Evolutionary conservation across 2,113 vertebrate species (phyloP).

Genomic region (Dendrocopos noguchii): DNA sequence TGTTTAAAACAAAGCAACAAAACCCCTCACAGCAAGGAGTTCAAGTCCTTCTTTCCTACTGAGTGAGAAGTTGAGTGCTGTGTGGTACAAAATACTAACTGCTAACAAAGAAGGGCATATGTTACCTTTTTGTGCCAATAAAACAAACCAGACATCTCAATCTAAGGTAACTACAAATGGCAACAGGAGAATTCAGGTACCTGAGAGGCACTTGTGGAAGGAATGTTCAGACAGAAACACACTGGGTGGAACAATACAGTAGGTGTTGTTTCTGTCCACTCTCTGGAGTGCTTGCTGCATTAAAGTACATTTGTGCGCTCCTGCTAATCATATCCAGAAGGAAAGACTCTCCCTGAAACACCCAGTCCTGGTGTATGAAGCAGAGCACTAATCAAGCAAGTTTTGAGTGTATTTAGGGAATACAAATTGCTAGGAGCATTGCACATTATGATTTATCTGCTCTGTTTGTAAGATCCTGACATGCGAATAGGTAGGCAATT

Average conservation of each 20-base stretch:
- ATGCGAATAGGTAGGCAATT: slow-evolving; percentile 61
- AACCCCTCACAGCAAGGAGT: background rate
- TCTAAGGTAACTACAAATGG: slow-evolving; percentile 62
- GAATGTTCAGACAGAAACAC: slow-evolving; percentile 49
- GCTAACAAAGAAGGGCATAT: background rate
- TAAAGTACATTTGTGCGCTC: slow-evolving; percentile 58
- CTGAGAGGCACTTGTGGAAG: slow-evolving; percentile 32
- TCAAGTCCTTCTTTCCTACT: background rate
- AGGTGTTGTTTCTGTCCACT: slow-evolving; percentile 53
- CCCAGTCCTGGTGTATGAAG: slow-evolving; percentile 50
- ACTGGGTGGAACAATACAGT: slow-evolving; percentile 23
- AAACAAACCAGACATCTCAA: slow-evolving; percentile 53
- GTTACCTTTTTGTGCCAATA: slow-evolving; percentile 4
- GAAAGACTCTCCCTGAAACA: slow-evolving; percentile 48
- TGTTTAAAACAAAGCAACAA: background rate
- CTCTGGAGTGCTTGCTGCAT: slow-evolving; percentile 36
- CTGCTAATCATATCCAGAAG: slow-evolving; percentile 66
- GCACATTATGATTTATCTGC: slow-evolving; percentile 25
- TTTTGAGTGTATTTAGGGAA: slow-evolving; percentile 67
- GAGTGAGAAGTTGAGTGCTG: background rate
- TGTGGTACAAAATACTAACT: slow-evolving; percentile 27
- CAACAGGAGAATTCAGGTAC: slow-evolving; percentile 61
- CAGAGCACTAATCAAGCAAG: slow-evolving; percentile 48
- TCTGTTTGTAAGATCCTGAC: slow-evolving; percentile 61
- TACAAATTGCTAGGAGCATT: slow-evolving; percentile 42